Base-by-base conservation (phyloP, 1,140 invertebrate genomes). In the Heterodera carotae region DNA sequence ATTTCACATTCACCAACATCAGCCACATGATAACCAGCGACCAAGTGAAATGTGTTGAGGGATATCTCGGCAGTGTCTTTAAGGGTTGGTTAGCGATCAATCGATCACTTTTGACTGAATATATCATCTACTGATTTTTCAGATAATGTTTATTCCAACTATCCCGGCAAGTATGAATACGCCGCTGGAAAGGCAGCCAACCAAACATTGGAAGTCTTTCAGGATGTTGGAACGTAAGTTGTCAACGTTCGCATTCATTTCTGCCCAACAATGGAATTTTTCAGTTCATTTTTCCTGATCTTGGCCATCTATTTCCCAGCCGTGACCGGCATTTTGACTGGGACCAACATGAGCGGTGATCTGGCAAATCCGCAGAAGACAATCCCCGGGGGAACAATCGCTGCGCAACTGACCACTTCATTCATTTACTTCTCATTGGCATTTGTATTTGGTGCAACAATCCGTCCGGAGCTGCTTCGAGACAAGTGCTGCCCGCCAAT, bases 291-390 rank as follows among this genome's bases (percentile, higher is more conserved):
- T 88, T 97, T 96, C 10, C 92, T 99, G 80, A 91, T 99, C 0
- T 93, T 99, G 80, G 97, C 96, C 79, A 99, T 99, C 84, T 99
- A 98, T 90, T 99, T 98, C 27, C 99, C 99, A 89, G 94, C 94
- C 34, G 94, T 97, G 3, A 99, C 97, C 10, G 97, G 97, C 2
- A 98, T 99, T 77, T 97, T 99, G 93, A 97, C 96, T 69, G 97
- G 97, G 2, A 79, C 81, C 8, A 83, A 83, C 43, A 84, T 86
- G 85, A 80, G 77, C 69, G 85, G 97, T 82, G 97, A 99, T 89
- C 91, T 99, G 83, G 94, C 94, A 27, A 96, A 99, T 89, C 96
- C 96, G 36, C 95, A 98, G 89, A 95, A 94, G 88, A 98, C 95
- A 78, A 99, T 99, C 84, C 97, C 97, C 6, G 92, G 93, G 48